These are phyloP conservation scores for Xenops minutus DNA, from an alignment of 2,797 vertebrate genomes.

Conservation along the genomic window DNA sequence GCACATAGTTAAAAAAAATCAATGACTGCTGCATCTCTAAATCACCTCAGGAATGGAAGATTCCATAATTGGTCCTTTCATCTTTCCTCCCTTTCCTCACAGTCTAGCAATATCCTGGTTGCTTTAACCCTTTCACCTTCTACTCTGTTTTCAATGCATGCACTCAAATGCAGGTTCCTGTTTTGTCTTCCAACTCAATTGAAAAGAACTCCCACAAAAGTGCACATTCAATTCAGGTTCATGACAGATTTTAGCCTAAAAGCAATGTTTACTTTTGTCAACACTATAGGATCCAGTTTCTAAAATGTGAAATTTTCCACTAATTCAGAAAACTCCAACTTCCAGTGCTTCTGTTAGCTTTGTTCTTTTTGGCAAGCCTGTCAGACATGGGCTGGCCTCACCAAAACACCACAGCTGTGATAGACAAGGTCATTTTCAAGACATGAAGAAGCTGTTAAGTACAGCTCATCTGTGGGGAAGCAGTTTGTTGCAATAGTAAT, in stretches of 20 bases:
- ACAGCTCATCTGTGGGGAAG: background rate
- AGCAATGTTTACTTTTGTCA: background rate
- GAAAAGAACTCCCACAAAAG: background rate
- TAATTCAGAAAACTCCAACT: background rate
- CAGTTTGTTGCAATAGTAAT: background rate
- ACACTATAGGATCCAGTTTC: background rate
- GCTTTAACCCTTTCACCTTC: background rate
- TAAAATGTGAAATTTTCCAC: background rate
- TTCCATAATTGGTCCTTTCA: fast-evolving
- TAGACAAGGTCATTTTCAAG: background rate
- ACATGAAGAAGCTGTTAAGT: background rate
- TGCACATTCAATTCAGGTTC: fast-evolving
- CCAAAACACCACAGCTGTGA: background rate
- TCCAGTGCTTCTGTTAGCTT: background rate
- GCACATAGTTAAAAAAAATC: background rate
- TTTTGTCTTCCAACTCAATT: background rate
- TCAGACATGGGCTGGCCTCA: background rate
- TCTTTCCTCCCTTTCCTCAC: background rate
- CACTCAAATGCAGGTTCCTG: background rate
- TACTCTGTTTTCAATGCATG: background rate
- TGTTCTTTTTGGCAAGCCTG: background rate
- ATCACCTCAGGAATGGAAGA: background rate
- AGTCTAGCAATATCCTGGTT: background rate
- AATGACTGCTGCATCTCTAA: background rate
- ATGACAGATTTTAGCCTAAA: background rate